A percentile compares a stretch with the other conserved stretches of the same genome.
These are phyloP conservation scores for Nematostella vectensis DNA, from an alignment of 92 coral and sea anemone genomes.

Conservation along the genomic window DNA sequence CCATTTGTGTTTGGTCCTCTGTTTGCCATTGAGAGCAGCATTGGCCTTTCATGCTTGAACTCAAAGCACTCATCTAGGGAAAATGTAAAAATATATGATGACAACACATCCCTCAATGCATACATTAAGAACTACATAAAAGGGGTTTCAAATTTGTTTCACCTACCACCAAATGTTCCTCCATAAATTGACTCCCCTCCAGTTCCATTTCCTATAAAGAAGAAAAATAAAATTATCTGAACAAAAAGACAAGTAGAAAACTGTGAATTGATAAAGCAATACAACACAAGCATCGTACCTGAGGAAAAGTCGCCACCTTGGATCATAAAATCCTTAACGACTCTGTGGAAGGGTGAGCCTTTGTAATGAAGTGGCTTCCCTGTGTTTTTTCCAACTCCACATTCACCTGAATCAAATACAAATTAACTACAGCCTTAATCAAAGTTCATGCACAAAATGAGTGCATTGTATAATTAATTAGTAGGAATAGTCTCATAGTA, in stretches of 20 bases:
- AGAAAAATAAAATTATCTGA: neutral
- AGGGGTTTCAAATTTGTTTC: too few relatives aligned
- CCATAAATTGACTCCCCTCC: conserved; percentile 99
- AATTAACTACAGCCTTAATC: too few relatives aligned
- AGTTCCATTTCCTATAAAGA: conserved; percentile 86
- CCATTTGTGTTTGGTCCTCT: conserved; percentile 99
- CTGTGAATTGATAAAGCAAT: neutral
- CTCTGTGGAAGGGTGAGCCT: conserved; percentile 91
- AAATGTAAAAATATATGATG: neutral
- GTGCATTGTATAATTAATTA: too few relatives aligned
- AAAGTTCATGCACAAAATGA: too few relatives aligned
- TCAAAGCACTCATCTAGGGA: conserved; percentile 68
- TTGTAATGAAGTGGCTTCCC: conserved; percentile 89
- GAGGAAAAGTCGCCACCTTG: conserved; percentile 97
- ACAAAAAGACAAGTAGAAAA: neutral
- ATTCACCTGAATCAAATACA: conserved; percentile 65
- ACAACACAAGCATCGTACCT: too few relatives aligned
- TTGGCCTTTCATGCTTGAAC: conserved; percentile 68
- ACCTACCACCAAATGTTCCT: conserved; percentile 80
- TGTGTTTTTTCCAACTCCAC: conserved; percentile 74
- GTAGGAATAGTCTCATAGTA: too few relatives aligned
- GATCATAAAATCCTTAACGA: conserved; percentile 93
- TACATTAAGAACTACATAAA: neutral
- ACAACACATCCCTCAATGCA: neutral
- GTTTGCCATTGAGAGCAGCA: conserved; percentile 96